A percentile compares a stretch with the other conserved stretches of the same genome.
Conservation (phyloP, 1,140 invertebrate species). For the Oreohelix idahoensis region DNA sequence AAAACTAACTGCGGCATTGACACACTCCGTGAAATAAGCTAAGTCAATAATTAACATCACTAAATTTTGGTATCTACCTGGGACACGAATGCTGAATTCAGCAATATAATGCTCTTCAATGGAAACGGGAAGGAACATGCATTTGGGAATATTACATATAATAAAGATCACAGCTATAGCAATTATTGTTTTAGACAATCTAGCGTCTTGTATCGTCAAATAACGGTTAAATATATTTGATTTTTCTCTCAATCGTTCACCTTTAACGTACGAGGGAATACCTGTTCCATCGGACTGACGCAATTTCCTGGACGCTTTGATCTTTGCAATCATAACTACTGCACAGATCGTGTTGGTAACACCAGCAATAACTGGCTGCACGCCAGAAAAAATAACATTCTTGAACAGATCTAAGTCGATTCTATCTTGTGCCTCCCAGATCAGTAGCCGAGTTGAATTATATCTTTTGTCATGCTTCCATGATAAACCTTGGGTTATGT, state of each 20-base stretch:
- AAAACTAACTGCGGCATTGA: neutral
- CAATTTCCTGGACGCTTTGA: neutral
- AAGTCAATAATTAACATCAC: neutral
- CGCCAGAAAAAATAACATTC: neutral
- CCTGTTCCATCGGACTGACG: neutral
- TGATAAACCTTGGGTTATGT: neutral
- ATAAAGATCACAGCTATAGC: neutral
- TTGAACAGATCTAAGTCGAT: neutral
- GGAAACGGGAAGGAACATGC: neutral
- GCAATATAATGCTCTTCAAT: neutral
- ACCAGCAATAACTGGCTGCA: neutral
- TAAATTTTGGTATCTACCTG: neutral
- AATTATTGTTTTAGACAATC: neutral
- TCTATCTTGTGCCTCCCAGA: neutral
- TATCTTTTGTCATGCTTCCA: neutral
- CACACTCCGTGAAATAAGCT: neutral
- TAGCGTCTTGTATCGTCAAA: neutral
- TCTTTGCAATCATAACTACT: neutral
- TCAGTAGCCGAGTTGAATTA: neutral
- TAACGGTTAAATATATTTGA: neutral
- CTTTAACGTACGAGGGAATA: neutral
- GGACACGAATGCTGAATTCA: neutral
- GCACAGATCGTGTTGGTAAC: neutral
- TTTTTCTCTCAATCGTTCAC: neutral
- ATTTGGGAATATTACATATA: neutral